Percentiles rank a stretch among this genome's conserved stretches.
These are phyloP conservation scores for Netelia inedita DNA, from an alignment of 2,888 invertebrate genomes.

Conservation along the genomic window DNA sequence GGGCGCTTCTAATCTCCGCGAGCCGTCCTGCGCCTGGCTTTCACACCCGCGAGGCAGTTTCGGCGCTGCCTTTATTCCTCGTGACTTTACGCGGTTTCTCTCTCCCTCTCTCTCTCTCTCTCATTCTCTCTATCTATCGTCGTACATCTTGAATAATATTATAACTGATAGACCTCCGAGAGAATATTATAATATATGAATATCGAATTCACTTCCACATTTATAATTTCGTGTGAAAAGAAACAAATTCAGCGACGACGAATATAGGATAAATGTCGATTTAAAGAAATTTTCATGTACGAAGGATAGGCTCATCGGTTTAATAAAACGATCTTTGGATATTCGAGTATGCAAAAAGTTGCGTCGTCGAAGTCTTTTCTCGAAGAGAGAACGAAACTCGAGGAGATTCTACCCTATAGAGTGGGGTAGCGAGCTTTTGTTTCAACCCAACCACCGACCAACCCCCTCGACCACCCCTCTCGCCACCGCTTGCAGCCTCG, in stretches of 20 bases:
- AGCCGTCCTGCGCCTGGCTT: slow-evolving; percentile 70
- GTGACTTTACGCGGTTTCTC: not conserved
- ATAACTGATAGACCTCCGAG: not conserved
- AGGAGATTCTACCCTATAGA: not conserved
- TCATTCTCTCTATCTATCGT: no score
- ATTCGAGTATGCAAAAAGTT: no score
- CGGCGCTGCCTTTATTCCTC: slow-evolving; percentile 11
- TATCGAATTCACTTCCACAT: no score
- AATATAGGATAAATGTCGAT: no score
- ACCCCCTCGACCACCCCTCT: not conserved
- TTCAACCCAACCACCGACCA: not conserved
- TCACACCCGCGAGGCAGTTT: slow-evolving; percentile 74
- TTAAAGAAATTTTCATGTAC: no score
- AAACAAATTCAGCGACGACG: no score
- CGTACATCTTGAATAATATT: not conserved
- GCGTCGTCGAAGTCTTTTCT: no score
- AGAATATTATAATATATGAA: no score
- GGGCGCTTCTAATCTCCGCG: slow-evolving; percentile 49
- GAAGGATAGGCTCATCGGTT: no score
- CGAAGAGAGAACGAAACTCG: no score
- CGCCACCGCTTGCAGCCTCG: slow-evolving; percentile 6
- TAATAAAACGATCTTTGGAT: no score
- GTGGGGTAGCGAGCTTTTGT: slow-evolving; percentile 22
- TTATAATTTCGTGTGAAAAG: no score
- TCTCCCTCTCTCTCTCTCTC: not conserved